Conservation (phyloP, 2,888 invertebrate species). For the Campoplex nolae region DNA sequence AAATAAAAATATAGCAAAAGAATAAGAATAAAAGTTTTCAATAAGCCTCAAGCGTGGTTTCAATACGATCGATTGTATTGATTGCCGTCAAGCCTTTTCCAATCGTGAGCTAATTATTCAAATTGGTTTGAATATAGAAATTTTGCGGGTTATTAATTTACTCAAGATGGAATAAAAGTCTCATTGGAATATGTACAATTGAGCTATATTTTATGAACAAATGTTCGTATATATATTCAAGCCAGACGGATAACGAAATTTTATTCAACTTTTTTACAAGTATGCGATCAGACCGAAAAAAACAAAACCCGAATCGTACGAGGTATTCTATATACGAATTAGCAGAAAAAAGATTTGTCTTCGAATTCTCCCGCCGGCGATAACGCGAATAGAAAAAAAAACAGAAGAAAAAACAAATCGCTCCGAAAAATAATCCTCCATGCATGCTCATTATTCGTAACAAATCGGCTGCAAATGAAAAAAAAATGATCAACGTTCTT, state of each 20-base stretch:
- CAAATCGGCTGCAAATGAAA: not conserved
- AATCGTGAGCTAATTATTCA: not conserved
- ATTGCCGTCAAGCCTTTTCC: not conserved
- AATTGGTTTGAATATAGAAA: not conserved
- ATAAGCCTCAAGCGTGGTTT: not conserved
- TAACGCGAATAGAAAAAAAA: not conserved
- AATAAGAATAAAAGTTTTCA: not conserved
- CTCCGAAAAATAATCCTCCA: not conserved
- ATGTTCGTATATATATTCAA: not conserved
- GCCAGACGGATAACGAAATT: not conserved
- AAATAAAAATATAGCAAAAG: conserved; percentile 1
- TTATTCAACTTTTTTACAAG: not conserved
- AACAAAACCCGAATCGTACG: not conserved
- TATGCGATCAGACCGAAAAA: not conserved
- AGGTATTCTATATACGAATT: not conserved
- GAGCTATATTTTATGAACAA: not conserved
- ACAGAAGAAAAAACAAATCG: not conserved
- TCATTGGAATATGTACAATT: not conserved
- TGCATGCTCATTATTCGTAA: conserved; percentile 6
- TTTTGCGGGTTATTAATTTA: not conserved
- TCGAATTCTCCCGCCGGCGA: not conserved
- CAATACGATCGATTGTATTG: not conserved
- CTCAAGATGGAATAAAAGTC: not conserved
- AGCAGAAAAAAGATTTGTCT: not conserved
- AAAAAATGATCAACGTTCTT: conserved; percentile 10